phyloP scores from a whole-genome alignment of 2,113 vertebrate genomes.

The Perccottus glenii region DNA sequence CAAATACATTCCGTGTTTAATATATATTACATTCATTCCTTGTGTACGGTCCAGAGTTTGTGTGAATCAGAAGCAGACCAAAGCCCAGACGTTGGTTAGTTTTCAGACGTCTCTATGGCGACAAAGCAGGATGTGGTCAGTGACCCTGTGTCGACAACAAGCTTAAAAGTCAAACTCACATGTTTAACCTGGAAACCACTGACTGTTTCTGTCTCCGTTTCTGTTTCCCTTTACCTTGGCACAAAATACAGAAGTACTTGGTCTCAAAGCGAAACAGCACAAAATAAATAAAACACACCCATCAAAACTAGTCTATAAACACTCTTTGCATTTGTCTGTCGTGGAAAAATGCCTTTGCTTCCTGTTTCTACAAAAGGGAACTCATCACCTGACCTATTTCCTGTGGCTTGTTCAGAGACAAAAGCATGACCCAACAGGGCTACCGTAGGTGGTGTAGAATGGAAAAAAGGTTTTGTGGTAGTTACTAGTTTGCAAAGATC shows the following conservation, averaged over 20 bases:
- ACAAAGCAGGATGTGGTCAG: slow-evolving; percentile 77
- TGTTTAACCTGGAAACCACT: slow-evolving; percentile 61
- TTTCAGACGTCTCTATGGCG: slow-evolving; percentile 70
- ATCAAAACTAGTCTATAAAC: background rate
- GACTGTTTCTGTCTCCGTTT: slow-evolving; percentile 22
- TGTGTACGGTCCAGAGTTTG: background rate
- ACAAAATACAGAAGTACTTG: slow-evolving; percentile 19
- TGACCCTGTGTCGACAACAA: slow-evolving; percentile 63
- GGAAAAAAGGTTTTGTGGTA: too few species aligned
- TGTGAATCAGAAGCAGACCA: background rate
- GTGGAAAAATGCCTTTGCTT: slow-evolving; percentile 62
- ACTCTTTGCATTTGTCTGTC: background rate
- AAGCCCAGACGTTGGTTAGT: slow-evolving; percentile 26
- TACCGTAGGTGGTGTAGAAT: too few species aligned
- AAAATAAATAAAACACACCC: background rate
- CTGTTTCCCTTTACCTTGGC: slow-evolving; percentile 3
- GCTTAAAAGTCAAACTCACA: slow-evolving; percentile 24
- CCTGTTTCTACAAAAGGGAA: slow-evolving; percentile 36
- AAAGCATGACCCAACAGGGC: too few species aligned
- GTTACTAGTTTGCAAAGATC: too few species aligned
- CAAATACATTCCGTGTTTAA: too few species aligned
- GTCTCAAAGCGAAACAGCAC: background rate
- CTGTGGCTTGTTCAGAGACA: too few species aligned
- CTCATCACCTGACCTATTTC: too few species aligned
- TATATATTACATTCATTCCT: too few species aligned